Evolutionary conservation across 1,140 invertebrate species (phyloP), one percentile per base, ranked within the genome.

Genomic region (Drosophila ironensis): DNA sequence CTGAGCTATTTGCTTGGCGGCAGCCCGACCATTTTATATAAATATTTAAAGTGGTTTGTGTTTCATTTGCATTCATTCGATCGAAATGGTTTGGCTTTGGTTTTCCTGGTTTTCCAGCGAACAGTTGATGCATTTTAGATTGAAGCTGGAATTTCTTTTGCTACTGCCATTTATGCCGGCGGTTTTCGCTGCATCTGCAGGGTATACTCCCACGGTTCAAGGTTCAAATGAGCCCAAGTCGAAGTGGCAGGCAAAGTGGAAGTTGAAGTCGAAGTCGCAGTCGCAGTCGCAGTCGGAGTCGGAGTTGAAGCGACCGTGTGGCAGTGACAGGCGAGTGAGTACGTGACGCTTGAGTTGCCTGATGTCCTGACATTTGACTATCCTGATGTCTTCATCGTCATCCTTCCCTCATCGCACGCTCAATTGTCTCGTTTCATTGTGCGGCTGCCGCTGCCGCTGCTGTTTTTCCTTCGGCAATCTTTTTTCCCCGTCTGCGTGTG

Each of bases 341-440:
- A 71, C 66, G 66, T 71, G 68, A 69, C 66, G 67, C 56, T 66
- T 56, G 44, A 69, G 64, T 63, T 64, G 42, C 42, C 60, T n/a
- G n/a, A 63, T 64, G 56, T 69, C 48, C 35, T 40, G 54, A 54
- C 56, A 38, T 68, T 68, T 68, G 64, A 68, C 64, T 68, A 68
- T 68, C 63, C 53, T 69, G 64, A 69, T 44, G 66, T 69, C 66
- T 69, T 66, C 52, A 69, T 69, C 64, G 16, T 37, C 14, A 12
- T 37, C 50, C 14, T 6, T 28, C 28, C 8, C 17, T 4, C 7
- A 11, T 42, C 37, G 12, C 54, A 61, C 45, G 44, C 68, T 68
- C 77, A 76, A 81, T 81, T 81, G 76, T 81, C 72, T 72, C 72
- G 64, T 70, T 70, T 70, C 68, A 70, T 70, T 71, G 53, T 70